Base-by-base conservation (phyloP, 2,888 invertebrate species). In the Melanostoma mellinum region DNA sequence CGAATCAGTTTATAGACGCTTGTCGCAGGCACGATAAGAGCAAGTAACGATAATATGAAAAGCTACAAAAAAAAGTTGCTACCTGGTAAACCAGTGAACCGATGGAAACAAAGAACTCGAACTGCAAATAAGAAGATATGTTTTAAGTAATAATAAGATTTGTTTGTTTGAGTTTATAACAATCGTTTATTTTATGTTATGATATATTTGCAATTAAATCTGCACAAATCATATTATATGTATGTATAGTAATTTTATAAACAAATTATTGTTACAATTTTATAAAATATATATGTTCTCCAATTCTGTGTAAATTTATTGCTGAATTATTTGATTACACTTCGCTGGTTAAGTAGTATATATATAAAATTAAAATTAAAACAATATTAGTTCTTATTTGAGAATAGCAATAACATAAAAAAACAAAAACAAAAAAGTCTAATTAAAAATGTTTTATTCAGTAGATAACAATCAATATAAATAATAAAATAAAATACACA, bases 381-480 rank as follows among this genome's bases (percentile, higher is more conserved):
- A 44, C 6, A 30, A 50, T 4, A 30, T 10, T 2, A 8, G 6
- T 56, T 32, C 52, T 58, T 60, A 6, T 30, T 63, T 73, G 38
- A 44, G 8, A 67, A 40, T 75, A 75, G 67, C 67, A 58, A 32
- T 63, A 52, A n/a, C n/a, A 40, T 56, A 71, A 38, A 50, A 61
- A 61, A 74, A 80, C 71, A 32, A 65, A 50, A 55, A 60, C n/a
- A 60, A 60, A 58, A 44, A 55, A 9, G 6, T 35, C 10, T 67
- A 60, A 65, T 76, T 75, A 61, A 76, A 72, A 36, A 56, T 72
- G 36, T 60, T 78, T 82, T 84, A 84, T 74, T 84, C 78, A 84
- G 84, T 78, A 84, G 78, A 78, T 84, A 84, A 84, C 84, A 84
- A 84, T 84, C 60, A 65, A 84, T 78, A 84, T 74, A 78, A 78